Percentiles rank a stretch among this genome's conserved stretches.
Evolutionary conservation across 2,797 vertebrate species (phyloP).

Genomic region (Triplophysa bombifrons): DNA sequence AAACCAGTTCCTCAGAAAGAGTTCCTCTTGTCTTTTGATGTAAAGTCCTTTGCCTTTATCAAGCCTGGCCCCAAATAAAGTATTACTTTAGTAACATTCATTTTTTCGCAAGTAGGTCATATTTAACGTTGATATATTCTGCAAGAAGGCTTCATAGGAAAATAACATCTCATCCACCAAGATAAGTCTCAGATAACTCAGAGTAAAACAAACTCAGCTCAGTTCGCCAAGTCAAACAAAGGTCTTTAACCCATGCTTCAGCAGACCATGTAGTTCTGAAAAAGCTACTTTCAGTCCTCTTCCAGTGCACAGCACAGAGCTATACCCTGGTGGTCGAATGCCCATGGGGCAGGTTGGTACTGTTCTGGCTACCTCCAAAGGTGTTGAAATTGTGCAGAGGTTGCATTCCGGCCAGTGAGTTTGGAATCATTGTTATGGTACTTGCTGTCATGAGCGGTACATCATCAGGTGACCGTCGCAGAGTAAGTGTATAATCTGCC

Average conservation of each 20-base stretch:
- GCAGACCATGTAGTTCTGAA: slow-evolving; percentile 33
- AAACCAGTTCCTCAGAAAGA: slow-evolving; percentile 44
- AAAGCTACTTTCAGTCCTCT: slow-evolving; percentile 30
- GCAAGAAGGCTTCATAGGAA: slow-evolving; percentile 80
- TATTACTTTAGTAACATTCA: slow-evolving; percentile 75
- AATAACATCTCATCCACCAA: slow-evolving; percentile 75
- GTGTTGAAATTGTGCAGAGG: slow-evolving; percentile 95
- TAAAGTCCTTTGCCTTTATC: slow-evolving; percentile 62
- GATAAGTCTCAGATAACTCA: slow-evolving; percentile 65
- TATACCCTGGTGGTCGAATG: slow-evolving; percentile 97
- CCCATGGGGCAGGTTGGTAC: slow-evolving; percentile 91
- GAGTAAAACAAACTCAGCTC: slow-evolving; percentile 51
- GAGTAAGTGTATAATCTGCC: slow-evolving; percentile 91
- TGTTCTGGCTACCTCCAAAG: slow-evolving; percentile 92
- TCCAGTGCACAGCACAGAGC: slow-evolving; percentile 64
- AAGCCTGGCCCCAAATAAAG: slow-evolving; percentile 75
- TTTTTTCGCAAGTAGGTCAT: slow-evolving; percentile 74
- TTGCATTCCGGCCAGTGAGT: slow-evolving; percentile 89
- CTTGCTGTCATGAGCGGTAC: slow-evolving; percentile 92
- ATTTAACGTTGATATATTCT: slow-evolving; percentile 69
- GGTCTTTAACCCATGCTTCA: slow-evolving; percentile 37
- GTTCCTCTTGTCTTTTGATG: slow-evolving; percentile 67
- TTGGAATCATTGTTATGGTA: slow-evolving; percentile 97
- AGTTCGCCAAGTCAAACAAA: slow-evolving; percentile 27
- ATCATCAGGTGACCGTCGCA: slow-evolving; percentile 91